Evolutionary conservation across 2,113 vertebrate species (phyloP).

Genomic region (Chaetodon auriga): DNA sequence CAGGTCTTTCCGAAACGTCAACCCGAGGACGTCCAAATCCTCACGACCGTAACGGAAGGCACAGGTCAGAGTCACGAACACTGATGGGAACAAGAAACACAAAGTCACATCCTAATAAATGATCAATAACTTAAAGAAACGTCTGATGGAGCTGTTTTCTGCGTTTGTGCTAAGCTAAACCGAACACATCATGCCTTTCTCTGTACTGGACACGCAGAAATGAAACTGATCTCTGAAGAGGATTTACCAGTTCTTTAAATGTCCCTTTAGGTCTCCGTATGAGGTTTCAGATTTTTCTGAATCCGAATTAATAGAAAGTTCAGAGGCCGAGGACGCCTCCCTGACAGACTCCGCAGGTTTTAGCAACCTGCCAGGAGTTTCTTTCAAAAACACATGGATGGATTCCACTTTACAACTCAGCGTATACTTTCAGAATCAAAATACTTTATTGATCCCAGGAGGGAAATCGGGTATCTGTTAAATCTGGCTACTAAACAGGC

Average conservation of each 20-base stretch:
- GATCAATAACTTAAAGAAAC: background rate
- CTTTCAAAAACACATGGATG: too few relatives aligned
- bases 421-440: too few relatives aligned
- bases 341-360: background rate
- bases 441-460: too few relatives aligned
- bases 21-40: slow-evolving; percentile 94
- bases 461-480: too few relatives aligned
- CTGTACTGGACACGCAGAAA: background rate
- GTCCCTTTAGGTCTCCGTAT: background rate
- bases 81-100: slow-evolving; percentile 72
- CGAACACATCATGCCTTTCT: background rate
- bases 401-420: too few relatives aligned
- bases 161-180: background rate
- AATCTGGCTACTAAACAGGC: too few relatives aligned
- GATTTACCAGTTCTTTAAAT: background rate
- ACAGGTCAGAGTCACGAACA: slow-evolving; percentile 95
- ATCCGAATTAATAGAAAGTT: too few relatives aligned
- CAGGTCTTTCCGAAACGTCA: slow-evolving; percentile 96
- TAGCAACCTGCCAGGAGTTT: too few relatives aligned
- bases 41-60: slow-evolving; percentile 97
- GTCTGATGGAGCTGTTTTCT: too few relatives aligned
- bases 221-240: background rate
- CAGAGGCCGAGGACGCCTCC: too few relatives aligned
- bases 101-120: background rate
- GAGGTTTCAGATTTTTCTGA: background rate